Conservation (phyloP, 2,888 invertebrate genomes). For the Parasteatoda lunata region DNA sequence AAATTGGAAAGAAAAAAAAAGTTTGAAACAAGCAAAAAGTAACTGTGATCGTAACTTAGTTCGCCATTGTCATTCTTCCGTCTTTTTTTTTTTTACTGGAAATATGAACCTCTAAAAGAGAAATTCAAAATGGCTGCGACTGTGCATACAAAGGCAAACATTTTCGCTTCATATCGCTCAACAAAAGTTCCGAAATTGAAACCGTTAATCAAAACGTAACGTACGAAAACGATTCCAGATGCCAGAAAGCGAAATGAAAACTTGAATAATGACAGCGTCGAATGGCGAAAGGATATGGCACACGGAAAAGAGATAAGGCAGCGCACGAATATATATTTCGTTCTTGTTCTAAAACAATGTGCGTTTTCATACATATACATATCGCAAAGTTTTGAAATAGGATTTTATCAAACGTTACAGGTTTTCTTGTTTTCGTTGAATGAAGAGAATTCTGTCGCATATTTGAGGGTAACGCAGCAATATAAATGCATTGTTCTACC, state of each 20-base stretch:
- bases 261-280: slow-evolving; percentile 51
- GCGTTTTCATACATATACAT: slow-evolving; percentile 36
- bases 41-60: slow-evolving; percentile 52
- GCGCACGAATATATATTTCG: slow-evolving; percentile 44
- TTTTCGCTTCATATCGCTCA: slow-evolving; percentile 57
- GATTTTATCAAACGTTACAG: slow-evolving; percentile 51
- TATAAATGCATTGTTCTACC: slow-evolving; percentile 55
- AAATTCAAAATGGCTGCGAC: slow-evolving; percentile 58
- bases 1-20: slow-evolving; percentile 19
- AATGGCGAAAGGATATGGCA: slow-evolving; percentile 50
- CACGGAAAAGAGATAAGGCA: slow-evolving; percentile 48
- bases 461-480: slow-evolving; percentile 38
- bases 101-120: slow-evolving; percentile 58
- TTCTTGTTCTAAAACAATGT: slow-evolving; percentile 57
- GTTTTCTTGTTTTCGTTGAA: slow-evolving; percentile 35
- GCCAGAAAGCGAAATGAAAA: slow-evolving; percentile 62
- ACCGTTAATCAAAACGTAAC: slow-evolving; percentile 63
- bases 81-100: slow-evolving; percentile 7
- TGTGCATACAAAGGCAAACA: slow-evolving; percentile 52
- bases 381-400: slow-evolving; percentile 37
- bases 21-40: slow-evolving; percentile 7
- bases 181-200: slow-evolving; percentile 64
- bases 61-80: slow-evolving; percentile 42
- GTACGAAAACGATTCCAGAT: slow-evolving; percentile 48
- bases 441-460: slow-evolving; percentile 27